Base-by-base conservation (phyloP, 2,888 invertebrate species). In the Mythimna ferrago region DNA sequence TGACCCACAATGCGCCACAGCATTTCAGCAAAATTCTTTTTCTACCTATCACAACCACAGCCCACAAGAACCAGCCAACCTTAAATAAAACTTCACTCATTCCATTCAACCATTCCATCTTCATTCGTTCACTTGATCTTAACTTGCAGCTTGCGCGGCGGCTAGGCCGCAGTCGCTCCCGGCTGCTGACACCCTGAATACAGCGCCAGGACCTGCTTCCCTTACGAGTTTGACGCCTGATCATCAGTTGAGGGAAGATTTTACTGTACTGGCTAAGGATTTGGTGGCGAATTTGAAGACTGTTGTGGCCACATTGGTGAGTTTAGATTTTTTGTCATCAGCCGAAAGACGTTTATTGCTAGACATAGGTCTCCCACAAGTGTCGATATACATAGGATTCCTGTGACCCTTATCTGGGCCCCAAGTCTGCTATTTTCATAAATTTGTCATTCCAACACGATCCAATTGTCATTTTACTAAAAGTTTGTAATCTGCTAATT, bases 261-360 rank as follows among this genome's bases (percentile, higher is more conserved):
- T 98, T 90, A 94, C 97, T 0, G 96, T 97, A 9, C 95, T 98
- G 70, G 98, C 98, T 21, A 97, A 97, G 90, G 97, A 97, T 89
- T 96, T 98, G 89, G 95, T 97, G 19, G 97, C 97, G 64, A 96
- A 97, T 64, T 91, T 98, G 83, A 97, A 97, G 89, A 96, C 96
- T 62, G 97, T 97, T 0, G 92, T 98, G 0, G 89, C 94, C 54
- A 94, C 94, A 19, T 78, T 95, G 92, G 95, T 95, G 60, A 91
- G 92, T 26, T n/a, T n/a, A n/a, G 26, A 26, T 26, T 26, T 26
- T 26, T 26, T 26, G 26, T 26, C 26, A 26, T 26, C 26, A 26
- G 26, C 26, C 26, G 26, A 26, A 26, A 26, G 26, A 26, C 2
- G 26, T 26, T 26, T 26, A 26, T 26, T 26, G 26, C 26, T 26